Conservation (phyloP, 2,113 vertebrate species). For the Hemibagrus wyckioides region DNA sequence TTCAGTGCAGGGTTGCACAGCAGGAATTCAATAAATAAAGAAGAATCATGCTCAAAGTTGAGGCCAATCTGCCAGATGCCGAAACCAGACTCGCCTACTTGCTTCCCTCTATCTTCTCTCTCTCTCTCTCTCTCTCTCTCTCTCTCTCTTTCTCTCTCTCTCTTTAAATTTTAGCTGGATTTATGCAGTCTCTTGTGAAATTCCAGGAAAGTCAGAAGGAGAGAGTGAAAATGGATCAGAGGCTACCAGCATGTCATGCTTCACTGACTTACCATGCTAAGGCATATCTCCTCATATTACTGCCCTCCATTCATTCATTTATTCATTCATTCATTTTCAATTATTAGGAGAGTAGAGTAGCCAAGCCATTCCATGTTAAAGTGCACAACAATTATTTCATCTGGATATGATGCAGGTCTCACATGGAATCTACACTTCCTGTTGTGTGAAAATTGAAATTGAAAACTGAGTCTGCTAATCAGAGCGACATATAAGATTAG, state of each 20-base stretch:
- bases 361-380: background rate
- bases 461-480: background rate
- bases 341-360: background rate
- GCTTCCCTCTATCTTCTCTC: background rate
- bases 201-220: slow-evolving; percentile 61
- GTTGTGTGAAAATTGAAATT: background rate
- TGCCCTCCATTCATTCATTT: background rate
- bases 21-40: slow-evolving; percentile 64
- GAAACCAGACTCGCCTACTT: slow-evolving; percentile 42
- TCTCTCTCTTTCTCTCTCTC: background rate
- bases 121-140: background rate
- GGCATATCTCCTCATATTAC: background rate
- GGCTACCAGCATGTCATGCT: slow-evolving; percentile 2
- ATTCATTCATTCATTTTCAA: slow-evolving; percentile 16
- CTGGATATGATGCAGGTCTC: background rate
- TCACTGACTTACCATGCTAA: background rate
- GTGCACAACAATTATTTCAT: background rate
- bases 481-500: background rate
- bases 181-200: slow-evolving; percentile 68
- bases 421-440: background rate
- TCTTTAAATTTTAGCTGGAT: slow-evolving; percentile 47
- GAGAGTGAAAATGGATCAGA: slow-evolving; percentile 48
- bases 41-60: slow-evolving; percentile 48
- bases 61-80: slow-evolving; percentile 54
- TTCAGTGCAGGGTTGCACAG: slow-evolving; percentile 54